Base-by-base conservation (phyloP, 2,888 invertebrate species). In the Orthonevra nobilis region DNA sequence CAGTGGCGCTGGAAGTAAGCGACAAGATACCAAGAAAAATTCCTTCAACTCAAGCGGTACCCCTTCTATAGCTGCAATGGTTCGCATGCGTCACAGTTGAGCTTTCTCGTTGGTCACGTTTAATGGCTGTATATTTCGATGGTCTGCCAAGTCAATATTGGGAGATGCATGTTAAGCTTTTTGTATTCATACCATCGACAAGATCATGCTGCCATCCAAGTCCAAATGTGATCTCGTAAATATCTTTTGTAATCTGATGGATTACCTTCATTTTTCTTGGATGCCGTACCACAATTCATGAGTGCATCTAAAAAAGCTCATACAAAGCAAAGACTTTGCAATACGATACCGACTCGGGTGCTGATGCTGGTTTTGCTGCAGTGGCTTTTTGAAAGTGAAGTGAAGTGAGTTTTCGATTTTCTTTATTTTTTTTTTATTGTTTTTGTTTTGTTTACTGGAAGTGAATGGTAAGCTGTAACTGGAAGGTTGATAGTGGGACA, bases 371-470 rank as follows among this genome's bases (percentile, higher is more conserved):
- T 50, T 12, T 10, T 26, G 48, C 14, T n/a, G 28, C 15, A n/a
- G n/a, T 44, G 32, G 7, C 68, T 69, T 48, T 58, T 64, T 50
- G 64, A 77, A 77, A 77, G 75, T 77, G 54, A 69, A 75, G 50
- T 44, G 40, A 42, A 61, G 58, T 30, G 46, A 46, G 56, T 50
- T 56, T 46, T 42, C 15, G 42, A 34, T 42, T 40, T 40, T 32
- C 34, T 66, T 30, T n/a, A n/a, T n/a, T 10, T 14, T 42, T 44
- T 48, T 23, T 6, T 40, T 46, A 32, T 50, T 5, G 40, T 5
- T n/a, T 28, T 38, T 54, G 19, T n/a, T 30, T 15, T 44, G 30
- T 58, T 19, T 17, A 38, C 44, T 77, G 75, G 70, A 77, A 77
- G 75, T 70, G 70, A 77, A 77, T 70, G 70, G 50, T 50, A 40